Conservation (phyloP, 2,888 invertebrate genomes). For the Tiliacea aurago region DNA sequence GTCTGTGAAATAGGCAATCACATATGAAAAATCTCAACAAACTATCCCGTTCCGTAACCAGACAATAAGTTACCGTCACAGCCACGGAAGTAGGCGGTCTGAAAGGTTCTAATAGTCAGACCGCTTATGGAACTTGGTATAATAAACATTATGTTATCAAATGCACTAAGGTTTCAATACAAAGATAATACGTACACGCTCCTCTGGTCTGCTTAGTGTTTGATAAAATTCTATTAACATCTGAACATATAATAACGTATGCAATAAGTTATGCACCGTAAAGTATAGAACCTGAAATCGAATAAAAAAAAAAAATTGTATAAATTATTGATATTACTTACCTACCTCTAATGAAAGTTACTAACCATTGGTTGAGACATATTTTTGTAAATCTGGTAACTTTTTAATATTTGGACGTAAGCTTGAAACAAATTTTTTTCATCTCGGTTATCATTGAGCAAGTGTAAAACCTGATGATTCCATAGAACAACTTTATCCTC, state of each 20-base stretch:
- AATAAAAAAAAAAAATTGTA: neutral
- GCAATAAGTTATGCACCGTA: neutral
- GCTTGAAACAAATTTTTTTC: neutral
- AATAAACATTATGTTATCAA: too few species aligned
- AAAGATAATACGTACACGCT: neutral
- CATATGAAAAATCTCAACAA: too few species aligned
- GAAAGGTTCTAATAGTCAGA: too few species aligned
- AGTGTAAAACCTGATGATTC: constrained; percentile 5
- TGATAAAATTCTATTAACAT: neutral
- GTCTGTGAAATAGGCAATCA: too few species aligned
- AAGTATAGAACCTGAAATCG: constrained; percentile 14
- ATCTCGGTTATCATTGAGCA: neutral
- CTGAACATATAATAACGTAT: neutral
- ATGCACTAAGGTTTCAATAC: too few species aligned
- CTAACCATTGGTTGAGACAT: constrained; percentile 3
- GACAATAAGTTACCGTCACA: too few species aligned
- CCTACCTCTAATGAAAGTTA: neutral
- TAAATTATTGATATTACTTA: neutral
- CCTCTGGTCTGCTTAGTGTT: neutral
- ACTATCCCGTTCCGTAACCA: too few species aligned
- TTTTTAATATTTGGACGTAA: constrained; percentile 5
- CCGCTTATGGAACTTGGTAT: too few species aligned
- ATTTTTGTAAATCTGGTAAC: constrained; percentile 7
- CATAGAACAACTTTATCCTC: neutral
- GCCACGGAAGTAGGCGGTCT: too few species aligned